Percentiles rank a stretch among this genome's conserved stretches.
Conservation (phyloP, 2,113 vertebrate species). For the Malurus cyaneus region DNA sequence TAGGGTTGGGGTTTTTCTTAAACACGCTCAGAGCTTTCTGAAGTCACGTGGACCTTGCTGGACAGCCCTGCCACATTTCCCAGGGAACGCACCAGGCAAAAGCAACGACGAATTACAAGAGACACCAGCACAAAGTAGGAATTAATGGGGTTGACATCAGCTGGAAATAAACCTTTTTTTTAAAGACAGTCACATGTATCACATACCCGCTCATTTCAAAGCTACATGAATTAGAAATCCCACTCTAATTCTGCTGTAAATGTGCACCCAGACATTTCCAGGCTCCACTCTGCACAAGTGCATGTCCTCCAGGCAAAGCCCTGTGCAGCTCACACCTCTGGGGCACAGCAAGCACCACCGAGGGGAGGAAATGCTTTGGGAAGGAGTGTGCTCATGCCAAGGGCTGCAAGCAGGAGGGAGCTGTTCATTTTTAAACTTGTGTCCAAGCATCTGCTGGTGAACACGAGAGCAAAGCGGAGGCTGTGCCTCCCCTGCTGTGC, state of each 20-base stretch:
- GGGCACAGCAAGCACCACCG: background rate
- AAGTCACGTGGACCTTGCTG: background rate
- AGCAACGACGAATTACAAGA: background rate
- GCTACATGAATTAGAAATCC: background rate
- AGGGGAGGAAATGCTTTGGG: background rate
- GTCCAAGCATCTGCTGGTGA: conserved; percentile 4
- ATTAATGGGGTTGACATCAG: background rate
- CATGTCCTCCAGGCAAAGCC: background rate
- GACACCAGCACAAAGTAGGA: background rate
- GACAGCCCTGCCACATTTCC: background rate
- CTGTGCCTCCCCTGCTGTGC: background rate
- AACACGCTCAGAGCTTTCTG: background rate
- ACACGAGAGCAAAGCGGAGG: background rate
- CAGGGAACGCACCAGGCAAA: background rate
- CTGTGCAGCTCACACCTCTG: background rate
- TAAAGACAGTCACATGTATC: background rate
- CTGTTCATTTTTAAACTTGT: background rate
- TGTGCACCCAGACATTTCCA: background rate
- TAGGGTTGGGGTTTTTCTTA: background rate
- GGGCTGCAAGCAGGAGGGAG: background rate
- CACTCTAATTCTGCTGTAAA: background rate
- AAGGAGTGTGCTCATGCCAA: background rate
- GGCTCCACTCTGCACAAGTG: background rate
- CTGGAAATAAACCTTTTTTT: background rate
- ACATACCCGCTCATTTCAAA: background rate